A percentile compares a stretch with the other conserved stretches of the same genome.
Conservation (phyloP, 2,113 vertebrate species). For the Papio anubis region DNA sequence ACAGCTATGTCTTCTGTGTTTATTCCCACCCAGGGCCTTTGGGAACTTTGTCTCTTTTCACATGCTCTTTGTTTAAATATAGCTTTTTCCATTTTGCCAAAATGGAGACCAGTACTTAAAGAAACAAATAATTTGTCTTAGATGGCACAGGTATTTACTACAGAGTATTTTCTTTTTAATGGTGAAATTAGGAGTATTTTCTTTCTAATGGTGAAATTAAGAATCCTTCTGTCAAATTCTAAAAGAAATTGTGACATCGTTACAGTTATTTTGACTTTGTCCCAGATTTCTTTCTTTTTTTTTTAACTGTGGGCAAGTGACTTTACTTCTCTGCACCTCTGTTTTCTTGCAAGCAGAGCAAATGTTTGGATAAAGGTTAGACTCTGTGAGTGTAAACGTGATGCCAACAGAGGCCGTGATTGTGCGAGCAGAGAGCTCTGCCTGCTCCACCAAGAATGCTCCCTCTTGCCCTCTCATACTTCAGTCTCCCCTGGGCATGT, state of each 20-base stretch:
- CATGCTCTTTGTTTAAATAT: background rate
- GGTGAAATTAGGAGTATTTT: background rate
- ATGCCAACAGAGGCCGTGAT: background rate
- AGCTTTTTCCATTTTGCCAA: background rate
- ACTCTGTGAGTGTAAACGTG: background rate
- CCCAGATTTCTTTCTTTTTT: background rate
- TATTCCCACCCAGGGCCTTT: background rate
- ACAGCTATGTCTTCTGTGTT: background rate
- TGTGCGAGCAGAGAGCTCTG: background rate
- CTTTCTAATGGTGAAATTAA: background rate
- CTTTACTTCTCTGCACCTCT: background rate
- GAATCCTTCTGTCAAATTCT: background rate
- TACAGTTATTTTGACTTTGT: background rate
- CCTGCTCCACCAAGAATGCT: background rate
- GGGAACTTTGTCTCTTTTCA: background rate
- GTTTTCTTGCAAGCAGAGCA: background rate
- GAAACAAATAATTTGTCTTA: background rate
- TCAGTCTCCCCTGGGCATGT: background rate
- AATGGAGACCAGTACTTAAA: background rate
- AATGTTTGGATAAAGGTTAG: background rate
- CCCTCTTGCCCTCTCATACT: background rate
- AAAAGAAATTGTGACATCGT: background rate
- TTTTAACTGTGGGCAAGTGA: background rate
- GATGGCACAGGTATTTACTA: background rate
- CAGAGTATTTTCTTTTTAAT: background rate